These are phyloP conservation scores for Cyprinodon diabolis DNA, from an alignment of 2,797 vertebrate genomes.

Conservation along the genomic window DNA sequence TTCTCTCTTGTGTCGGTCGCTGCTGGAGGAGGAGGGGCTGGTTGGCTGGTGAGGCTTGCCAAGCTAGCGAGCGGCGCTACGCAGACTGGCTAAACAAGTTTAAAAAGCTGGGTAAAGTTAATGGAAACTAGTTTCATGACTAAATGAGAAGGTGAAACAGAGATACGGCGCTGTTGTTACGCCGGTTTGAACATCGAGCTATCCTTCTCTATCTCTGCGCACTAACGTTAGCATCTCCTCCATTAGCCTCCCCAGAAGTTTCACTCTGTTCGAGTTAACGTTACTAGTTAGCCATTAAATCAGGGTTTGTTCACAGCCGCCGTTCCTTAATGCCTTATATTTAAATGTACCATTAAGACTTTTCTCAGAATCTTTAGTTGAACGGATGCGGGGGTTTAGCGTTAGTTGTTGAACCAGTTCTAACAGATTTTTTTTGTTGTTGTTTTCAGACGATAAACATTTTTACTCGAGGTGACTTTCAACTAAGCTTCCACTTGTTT, in stretches of 20 bases:
- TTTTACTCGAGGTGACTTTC: neutral
- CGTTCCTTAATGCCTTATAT: fast-evolving
- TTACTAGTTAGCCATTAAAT: neutral
- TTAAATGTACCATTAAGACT: neutral
- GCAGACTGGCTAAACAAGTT: constrained; percentile 65
- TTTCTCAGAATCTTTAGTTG: neutral
- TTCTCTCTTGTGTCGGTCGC: constrained; percentile 48
- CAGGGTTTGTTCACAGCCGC: neutral
- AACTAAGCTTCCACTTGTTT: neutral
- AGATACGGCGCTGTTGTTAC: neutral
- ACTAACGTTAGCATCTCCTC: constrained; percentile 23
- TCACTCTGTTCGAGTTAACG: constrained; percentile 41
- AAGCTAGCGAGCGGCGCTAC: constrained; percentile 67
- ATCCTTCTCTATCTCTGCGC: constrained; percentile 18
- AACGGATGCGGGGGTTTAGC: neutral
- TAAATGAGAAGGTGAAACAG: fast-evolving
- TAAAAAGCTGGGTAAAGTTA: constrained; percentile 69
- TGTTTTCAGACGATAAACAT: constrained; percentile 1
- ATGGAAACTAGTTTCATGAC: constrained; percentile 42
- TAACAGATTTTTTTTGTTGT: neutral
- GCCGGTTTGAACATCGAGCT: neutral
- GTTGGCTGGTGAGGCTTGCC: constrained; percentile 62
- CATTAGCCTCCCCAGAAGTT: constrained; percentile 57
- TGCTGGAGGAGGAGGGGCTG: constrained; percentile 63
- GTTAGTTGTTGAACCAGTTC: constrained; percentile 49